Percentiles rank a stretch among this genome's conserved stretches.
These are phyloP conservation scores for Squalus acanthias DNA, from an alignment of 2,797 vertebrate genomes.

Conservation along the genomic window DNA sequence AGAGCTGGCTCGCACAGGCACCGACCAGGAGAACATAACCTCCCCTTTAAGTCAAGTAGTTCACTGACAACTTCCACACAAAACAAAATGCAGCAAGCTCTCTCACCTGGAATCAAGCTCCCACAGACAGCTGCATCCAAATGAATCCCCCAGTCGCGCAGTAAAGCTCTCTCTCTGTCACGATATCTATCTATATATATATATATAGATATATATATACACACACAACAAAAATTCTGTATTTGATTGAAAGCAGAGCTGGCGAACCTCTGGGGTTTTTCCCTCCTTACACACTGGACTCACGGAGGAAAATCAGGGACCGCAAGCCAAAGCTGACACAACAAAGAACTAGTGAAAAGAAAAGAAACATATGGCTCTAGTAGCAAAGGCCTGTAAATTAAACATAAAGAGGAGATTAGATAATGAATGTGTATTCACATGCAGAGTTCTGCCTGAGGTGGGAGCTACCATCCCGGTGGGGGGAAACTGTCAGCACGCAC, in stretches of 20 bases:
- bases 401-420: slow-evolving; percentile 82
- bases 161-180: background rate
- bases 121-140: slow-evolving; percentile 26
- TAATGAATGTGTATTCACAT: slow-evolving; percentile 75
- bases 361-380: slow-evolving; percentile 76
- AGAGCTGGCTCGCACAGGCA: fast-evolving
- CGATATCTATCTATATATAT: background rate
- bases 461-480: slow-evolving; percentile 48
- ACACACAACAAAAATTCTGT: background rate
- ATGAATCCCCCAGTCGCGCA: background rate
- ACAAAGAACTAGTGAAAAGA: slow-evolving; percentile 59
- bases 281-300: background rate
- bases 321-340: slow-evolving; percentile 44
- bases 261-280: background rate
- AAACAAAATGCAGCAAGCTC: background rate
- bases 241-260: background rate
- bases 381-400: slow-evolving; percentile 78
- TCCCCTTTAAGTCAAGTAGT: background rate
- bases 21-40: background rate
- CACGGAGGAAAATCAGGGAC: slow-evolving; percentile 39
- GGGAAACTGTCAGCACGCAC: slow-evolving; percentile 29
- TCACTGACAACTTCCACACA: background rate
- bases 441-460: slow-evolving; percentile 56
- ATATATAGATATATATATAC: background rate
- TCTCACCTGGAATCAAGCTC: slow-evolving; percentile 43